These are phyloP conservation scores for Amiota communis DNA, from an alignment of 2,888 invertebrate species.

Conservation along the genomic window DNA sequence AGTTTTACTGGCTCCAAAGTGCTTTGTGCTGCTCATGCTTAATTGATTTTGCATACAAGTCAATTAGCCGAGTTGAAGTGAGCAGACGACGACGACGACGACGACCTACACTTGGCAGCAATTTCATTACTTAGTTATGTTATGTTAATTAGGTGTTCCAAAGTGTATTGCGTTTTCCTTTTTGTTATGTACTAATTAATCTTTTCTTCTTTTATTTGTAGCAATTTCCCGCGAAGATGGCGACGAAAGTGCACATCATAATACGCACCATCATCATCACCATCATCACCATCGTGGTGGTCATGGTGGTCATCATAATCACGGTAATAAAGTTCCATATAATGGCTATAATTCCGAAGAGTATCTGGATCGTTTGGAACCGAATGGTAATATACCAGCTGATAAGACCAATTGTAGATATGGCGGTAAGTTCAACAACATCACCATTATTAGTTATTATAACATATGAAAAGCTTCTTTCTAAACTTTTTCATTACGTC, in stretches of 20 bases:
- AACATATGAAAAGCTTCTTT: no score
- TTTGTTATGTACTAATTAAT: conserved; percentile 30
- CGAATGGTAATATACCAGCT: conserved; percentile 92
- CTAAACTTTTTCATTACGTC: neutral
- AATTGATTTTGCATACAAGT: conserved; percentile 46
- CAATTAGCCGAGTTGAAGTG: conserved; percentile 35
- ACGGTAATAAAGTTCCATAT: conserved; percentile 85
- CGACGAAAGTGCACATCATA: conserved; percentile 76
- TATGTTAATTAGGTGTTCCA: neutral
- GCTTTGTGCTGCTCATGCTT: conserved; percentile 12
- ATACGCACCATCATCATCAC: conserved; percentile 73
- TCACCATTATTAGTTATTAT: neutral
- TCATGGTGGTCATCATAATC: conserved; percentile 73
- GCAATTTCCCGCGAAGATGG: conserved; percentile 94
- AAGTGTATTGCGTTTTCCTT: conserved; percentile 35
- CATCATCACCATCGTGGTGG: conserved; percentile 78
- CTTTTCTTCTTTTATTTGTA: conserved; percentile 74
- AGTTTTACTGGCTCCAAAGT: conserved; percentile 13
- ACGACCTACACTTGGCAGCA: neutral
- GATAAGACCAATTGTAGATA: conserved; percentile 86
- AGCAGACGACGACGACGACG: neutral
- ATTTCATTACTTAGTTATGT: neutral
- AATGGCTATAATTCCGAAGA: conserved; percentile 93
- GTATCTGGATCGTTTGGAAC: conserved; percentile 93
- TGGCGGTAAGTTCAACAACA: conserved; percentile 74